phyloP scores from a whole-genome alignment of 2,888 invertebrate species.

The Geophilus truncorum region DNA sequence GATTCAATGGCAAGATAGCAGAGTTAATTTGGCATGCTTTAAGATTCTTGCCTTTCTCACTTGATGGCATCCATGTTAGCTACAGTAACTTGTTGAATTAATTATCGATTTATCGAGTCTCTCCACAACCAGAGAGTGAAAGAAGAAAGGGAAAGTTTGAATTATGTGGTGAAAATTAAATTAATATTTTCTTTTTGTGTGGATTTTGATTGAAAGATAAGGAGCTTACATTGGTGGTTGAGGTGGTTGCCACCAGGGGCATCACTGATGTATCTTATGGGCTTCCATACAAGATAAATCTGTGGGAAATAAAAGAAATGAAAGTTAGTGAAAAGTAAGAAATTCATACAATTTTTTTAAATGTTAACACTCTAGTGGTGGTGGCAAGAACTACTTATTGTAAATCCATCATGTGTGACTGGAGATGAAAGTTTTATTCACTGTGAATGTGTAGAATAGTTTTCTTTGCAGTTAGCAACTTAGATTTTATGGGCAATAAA shows the following conservation, averaged over 20 bases:
- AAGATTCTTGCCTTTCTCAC: not conserved
- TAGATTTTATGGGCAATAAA: not conserved
- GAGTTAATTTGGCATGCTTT: not conserved
- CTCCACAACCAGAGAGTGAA: too few relatives aligned
- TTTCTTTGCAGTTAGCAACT: not conserved
- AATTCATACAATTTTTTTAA: too few relatives aligned
- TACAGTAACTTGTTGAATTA: not conserved
- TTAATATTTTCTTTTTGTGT: not conserved
- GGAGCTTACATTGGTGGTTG: not conserved
- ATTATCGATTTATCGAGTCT: not conserved
- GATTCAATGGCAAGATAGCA: not conserved
- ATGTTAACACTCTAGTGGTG: too few relatives aligned
- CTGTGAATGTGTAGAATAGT: not conserved
- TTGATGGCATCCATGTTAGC: not conserved
- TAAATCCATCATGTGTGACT: not conserved
- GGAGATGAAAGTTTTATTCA: not conserved
- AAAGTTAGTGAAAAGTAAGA: too few relatives aligned
- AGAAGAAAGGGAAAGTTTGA: not conserved
- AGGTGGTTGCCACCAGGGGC: not conserved
- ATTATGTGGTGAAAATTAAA: not conserved
- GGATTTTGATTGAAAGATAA: not conserved
- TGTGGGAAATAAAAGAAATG: too few relatives aligned
- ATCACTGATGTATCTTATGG: too few relatives aligned
- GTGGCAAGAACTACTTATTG: not conserved
- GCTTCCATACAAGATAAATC: too few relatives aligned